Evolutionary conservation across 1,140 invertebrate species (phyloP).

Genomic region (Halyomorpha halys): DNA sequence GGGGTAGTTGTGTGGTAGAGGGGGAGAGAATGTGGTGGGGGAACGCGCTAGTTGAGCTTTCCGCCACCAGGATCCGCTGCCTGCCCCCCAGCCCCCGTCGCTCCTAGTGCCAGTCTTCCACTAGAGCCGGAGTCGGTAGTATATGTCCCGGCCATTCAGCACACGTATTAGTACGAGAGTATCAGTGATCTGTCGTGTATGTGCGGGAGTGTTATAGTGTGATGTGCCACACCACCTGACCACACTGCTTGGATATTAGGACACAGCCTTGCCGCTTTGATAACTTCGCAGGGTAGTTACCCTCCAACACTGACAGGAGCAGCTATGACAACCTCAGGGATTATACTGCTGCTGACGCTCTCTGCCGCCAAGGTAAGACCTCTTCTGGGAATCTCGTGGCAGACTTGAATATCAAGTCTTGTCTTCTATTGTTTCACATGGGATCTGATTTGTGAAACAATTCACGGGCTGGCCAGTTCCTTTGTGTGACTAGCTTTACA

Average conservation of each 20-base stretch:
- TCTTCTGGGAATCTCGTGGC: not conserved
- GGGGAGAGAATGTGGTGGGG: not conserved
- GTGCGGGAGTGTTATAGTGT: not conserved
- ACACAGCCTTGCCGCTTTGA: not conserved
- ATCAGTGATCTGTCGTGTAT: not conserved
- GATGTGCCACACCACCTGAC: not conserved
- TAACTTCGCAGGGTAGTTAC: not conserved
- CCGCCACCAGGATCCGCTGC: not conserved
- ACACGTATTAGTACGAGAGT: not conserved
- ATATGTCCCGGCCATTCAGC: not conserved
- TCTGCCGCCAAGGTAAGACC: not conserved
- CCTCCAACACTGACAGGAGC: not conserved
- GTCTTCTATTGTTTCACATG: not conserved
- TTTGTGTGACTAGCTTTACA: not conserved
- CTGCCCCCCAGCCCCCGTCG: not conserved
- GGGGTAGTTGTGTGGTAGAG: not conserved
- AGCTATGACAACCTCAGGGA: not conserved
- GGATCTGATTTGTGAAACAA: constrained; percentile 3
- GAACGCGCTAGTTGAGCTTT: not conserved
- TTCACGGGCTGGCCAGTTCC: not conserved
- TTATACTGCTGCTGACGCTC: constrained; percentile 1
- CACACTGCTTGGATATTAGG: not conserved
- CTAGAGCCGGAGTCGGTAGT: not conserved
- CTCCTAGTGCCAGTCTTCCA: not conserved
- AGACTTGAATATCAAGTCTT: constrained; percentile 3